Evolutionary conservation across 2,888 invertebrate genomes (phyloP).

Genomic region (Drosophila nr. medialis): DNA sequence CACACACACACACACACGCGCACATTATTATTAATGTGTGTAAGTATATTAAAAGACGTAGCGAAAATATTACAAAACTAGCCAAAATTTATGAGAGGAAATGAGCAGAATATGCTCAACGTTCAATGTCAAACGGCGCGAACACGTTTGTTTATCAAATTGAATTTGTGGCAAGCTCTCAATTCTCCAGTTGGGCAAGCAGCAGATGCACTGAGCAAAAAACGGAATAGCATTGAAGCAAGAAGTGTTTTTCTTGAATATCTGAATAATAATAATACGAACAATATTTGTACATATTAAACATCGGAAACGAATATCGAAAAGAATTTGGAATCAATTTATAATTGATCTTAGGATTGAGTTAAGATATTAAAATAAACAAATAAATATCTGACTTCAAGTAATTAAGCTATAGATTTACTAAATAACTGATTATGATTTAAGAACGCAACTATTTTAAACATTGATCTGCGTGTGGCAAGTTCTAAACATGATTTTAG

Average conservation of each 20-base stretch:
- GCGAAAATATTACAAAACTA: conserved; percentile 65
- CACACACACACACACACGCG: conserved; percentile 5
- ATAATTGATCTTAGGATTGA: neutral
- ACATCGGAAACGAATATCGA: neutral
- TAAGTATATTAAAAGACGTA: conserved; percentile 28
- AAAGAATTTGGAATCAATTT: neutral
- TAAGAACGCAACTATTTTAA: too few species aligned
- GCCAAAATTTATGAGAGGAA: conserved; percentile 72
- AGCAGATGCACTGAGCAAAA: conserved; percentile 14
- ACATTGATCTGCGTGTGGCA: neutral
- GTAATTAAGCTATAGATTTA: too few species aligned
- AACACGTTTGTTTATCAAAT: conserved; percentile 55
- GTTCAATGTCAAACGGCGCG: conserved; percentile 70
- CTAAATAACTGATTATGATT: too few species aligned
- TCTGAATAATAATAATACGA: too few species aligned
- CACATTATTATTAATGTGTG: conserved; percentile 29
- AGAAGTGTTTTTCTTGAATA: neutral
- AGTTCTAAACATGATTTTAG: conserved; percentile 1
- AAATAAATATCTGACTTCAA: neutral
- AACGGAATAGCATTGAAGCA: neutral
- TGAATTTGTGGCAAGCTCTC: conserved; percentile 38
- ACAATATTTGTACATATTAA: neutral
- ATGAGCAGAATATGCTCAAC: conserved; percentile 47
- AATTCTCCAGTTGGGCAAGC: conserved; percentile 12
- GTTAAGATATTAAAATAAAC: neutral